Evolutionary conservation across 2,888 invertebrate species (phyloP), one percentile per base, ranked within the genome.

Genomic region (Coremacera marginata): DNA sequence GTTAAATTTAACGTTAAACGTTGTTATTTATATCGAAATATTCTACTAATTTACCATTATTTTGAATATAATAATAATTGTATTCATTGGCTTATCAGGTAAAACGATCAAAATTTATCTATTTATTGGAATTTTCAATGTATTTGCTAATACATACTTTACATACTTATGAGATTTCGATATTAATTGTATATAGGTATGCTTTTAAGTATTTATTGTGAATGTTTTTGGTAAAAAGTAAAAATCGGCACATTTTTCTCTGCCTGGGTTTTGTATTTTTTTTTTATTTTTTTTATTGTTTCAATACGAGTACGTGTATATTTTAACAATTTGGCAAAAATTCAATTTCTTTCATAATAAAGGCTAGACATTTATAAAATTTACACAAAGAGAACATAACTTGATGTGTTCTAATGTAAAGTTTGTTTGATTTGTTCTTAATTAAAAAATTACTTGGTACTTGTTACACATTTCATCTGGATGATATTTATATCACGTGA

Each of bases 151-250:
- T 19, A 37, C 22, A 67, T 19, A 37, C 22, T 44, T 67, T 49
- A 19, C 16, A 14, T 27, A 31, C 31, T 8, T 27, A 25, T 25
- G 49, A 52, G 34, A 70, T 22, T 25, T 70, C 27, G 52, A n/a
- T 70, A 70, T 31, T 70, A 70, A 31, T 70, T 25, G 16, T 70
- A 25, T 68, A 22, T 55, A 65, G n/a, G 70, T 11, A 62, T 31
- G 37, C 19, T 55, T 8, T 27, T 52, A 67, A 55, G 14, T 67
- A 52, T 65, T 44, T 52, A 34, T 65, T 65, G 11, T 44, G 14
- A 34, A 37, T 73, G 31, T 68, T 31, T 51, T n/a, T 75, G 49
- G 70, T 60, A 70, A 75, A 75, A 75, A 62, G 75, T 75, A 75
- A 70, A 70, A 75, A 19, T 75, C 75, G 75, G 67, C 75, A 75